Conservation (phyloP, 2,888 invertebrate genomes). For the Megalurothrips usitatus region DNA sequence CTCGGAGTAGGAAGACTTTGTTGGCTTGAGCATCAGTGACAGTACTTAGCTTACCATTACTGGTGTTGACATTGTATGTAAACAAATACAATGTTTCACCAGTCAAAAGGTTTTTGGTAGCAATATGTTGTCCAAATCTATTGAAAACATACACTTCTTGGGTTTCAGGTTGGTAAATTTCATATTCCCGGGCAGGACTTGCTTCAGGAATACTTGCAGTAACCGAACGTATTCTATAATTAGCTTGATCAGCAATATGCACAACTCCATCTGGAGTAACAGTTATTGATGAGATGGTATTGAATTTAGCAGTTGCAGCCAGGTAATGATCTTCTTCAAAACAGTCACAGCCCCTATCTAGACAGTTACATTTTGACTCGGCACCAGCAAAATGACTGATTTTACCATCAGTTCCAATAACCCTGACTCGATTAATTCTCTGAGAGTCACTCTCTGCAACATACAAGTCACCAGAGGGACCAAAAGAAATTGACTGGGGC, state of each 20-base stretch:
- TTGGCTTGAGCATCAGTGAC: constrained; percentile 92
- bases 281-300: constrained; percentile 86
- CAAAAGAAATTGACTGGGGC: constrained; percentile 92
- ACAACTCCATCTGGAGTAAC: constrained; percentile 92
- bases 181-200: constrained; percentile 78
- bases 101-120: constrained; percentile 91
- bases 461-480: constrained; percentile 84
- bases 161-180: constrained; percentile 84
- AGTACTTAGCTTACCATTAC: constrained; percentile 88
- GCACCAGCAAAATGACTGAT: constrained; percentile 91
- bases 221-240: constrained; percentile 78
- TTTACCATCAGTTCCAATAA: constrained; percentile 87
- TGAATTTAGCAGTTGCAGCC: constrained; percentile 90
- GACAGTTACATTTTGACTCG: constrained; percentile 88
- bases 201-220: constrained; percentile 87
- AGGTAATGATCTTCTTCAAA: constrained; percentile 87
- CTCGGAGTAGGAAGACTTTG: constrained; percentile 75
- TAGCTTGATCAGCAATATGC: constrained; percentile 93
- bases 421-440: constrained; percentile 82
- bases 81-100: constrained; percentile 90
- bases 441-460: constrained; percentile 96
- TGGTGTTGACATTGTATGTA: constrained; percentile 93
- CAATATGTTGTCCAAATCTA: constrained; percentile 89
- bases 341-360: constrained; percentile 86
- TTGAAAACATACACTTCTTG: constrained; percentile 94